These are phyloP conservation scores for Brachycybe producta DNA, from an alignment of 2,888 invertebrate species.

Conservation along the genomic window DNA sequence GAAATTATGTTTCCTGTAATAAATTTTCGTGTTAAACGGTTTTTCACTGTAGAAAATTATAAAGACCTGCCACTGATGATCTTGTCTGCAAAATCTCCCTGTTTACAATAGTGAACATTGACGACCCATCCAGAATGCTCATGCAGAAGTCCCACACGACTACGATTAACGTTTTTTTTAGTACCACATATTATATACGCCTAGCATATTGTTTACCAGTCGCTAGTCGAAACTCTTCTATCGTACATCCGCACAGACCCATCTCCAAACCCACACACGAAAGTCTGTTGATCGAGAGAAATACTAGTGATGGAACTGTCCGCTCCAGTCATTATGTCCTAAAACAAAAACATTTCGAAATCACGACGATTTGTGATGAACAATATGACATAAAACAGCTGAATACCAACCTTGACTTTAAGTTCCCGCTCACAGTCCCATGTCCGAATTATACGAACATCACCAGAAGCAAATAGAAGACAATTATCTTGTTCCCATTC, in stretches of 20 bases:
- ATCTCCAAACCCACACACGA: constrained; percentile 73
- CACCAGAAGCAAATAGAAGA: constrained; percentile 66
- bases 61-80: constrained; percentile 55
- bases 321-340: constrained; percentile 65
- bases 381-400: too few relatives aligned
- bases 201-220: constrained; percentile 33
- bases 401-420: constrained; percentile 40
- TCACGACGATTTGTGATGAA: background rate
- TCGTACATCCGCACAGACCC: constrained; percentile 81
- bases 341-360: constrained; percentile 10
- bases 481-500: constrained; percentile 72
- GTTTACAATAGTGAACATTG: constrained; percentile 44
- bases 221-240: constrained; percentile 52
- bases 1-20: too few relatives aligned
- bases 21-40: too few relatives aligned
- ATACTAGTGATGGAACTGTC: constrained; percentile 55
- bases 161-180: constrained; percentile 23
- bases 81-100: constrained; percentile 30
- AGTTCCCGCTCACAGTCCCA: constrained; percentile 81
- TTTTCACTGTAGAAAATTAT: too few relatives aligned
- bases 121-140: constrained; percentile 63
- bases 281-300: constrained; percentile 43
- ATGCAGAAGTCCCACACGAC: constrained; percentile 54
- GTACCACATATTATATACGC: background rate
- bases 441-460: constrained; percentile 58